Base-by-base conservation (phyloP, 1,140 invertebrate genomes). In the Nomia melanderi region DNA sequence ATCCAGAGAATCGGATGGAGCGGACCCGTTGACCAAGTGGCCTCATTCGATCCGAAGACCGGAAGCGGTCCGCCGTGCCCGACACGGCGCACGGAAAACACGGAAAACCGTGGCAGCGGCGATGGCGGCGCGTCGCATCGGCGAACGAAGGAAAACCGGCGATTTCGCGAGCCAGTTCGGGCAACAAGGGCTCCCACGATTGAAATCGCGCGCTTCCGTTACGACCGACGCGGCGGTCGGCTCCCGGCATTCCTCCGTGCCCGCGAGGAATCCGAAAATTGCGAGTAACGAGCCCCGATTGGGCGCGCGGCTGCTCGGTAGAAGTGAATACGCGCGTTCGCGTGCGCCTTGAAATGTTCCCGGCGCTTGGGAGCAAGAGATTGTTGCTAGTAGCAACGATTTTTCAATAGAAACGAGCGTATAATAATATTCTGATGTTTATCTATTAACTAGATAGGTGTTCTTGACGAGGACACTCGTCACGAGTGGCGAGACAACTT, bases 21-120 rank as follows among this genome's bases (percentile, higher is more conserved):
- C 85, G 88, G 87, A 90, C 89, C 87, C 65, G 88, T 87, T 92
- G 91, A 92, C 92, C 92, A 92, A 92, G 92, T 92, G 90, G 78
- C 92, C 92, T 91, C 91, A 82, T 91, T 92, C 83, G 72, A 75
- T 78, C 62, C 70, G 82, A 88, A 90, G 88, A 90, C 88, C 90
- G 90, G 91, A 92, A 92, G 83, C 82, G 77, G 71, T 76, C 62
- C 73, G 76, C 73, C 60, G 67, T 60, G n/a, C 31, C 20, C 31
- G 59, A 20, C 57, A n/a, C 78, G 82, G 66, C 78, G 67, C 67
- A 78, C 27, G 70, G 82, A 84, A 85, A 85, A 63, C 65, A 78
- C 64, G 65, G 69, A 78, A 84, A 84, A 66, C 23, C 41, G 44
- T 1, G n/a, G 36, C 2, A 9, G 57, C 31, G n/a, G 71, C 23